Base-by-base conservation (phyloP, 2,113 vertebrate species). In the Riparia riparia region DNA sequence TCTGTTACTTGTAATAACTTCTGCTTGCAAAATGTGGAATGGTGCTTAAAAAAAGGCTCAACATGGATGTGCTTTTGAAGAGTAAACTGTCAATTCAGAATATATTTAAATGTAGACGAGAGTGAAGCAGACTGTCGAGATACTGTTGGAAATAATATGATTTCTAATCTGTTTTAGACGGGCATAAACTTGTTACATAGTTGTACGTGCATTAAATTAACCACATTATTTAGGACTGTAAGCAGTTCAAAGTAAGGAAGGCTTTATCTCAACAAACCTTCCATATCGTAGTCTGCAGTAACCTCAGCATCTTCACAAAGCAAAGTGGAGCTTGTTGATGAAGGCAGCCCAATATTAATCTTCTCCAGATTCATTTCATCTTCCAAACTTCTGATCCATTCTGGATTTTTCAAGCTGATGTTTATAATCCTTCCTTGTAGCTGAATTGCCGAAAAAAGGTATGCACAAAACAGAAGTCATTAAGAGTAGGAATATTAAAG, bases 291-390 rank as follows among this genome's bases (percentile, higher is more conserved):
- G 93, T 99, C 99, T 20, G 99, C 98, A 34, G 98, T 97, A 89
- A 99, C 97, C 41, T 99, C 99, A 0, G 98, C 98, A 94, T 99
- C 99, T 97, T 99, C 99, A 28, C 99, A 99, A 12, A 99, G 99
- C 95, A 99, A 98, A 44, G 99, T 99, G 61, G 99, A 99, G 94
- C 99, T 99, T 61, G 98, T 98, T 0, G 99, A 99, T 25, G 98
- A 98, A 26, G 99, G 99, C 79, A 99, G 97, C 7, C 98, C 98
- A 69, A 98, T 97, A 82, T 97, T 98, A 91, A 99, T 99, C 95
- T 98, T 98, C 94, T 99, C 99, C 53, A 99, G 97, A 66, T 98
- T 99, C 98, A 99, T 99, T 97, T 99, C 99, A 65, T 99, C 99
- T 97, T 99, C 99, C 80, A 99, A 97, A 95, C 97, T 98, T 95